Percentiles rank a stretch among this genome's conserved stretches.
These are phyloP conservation scores for Chlorospingus semifuscus DNA, from an alignment of 2,797 vertebrate genomes.

Conservation along the genomic window DNA sequence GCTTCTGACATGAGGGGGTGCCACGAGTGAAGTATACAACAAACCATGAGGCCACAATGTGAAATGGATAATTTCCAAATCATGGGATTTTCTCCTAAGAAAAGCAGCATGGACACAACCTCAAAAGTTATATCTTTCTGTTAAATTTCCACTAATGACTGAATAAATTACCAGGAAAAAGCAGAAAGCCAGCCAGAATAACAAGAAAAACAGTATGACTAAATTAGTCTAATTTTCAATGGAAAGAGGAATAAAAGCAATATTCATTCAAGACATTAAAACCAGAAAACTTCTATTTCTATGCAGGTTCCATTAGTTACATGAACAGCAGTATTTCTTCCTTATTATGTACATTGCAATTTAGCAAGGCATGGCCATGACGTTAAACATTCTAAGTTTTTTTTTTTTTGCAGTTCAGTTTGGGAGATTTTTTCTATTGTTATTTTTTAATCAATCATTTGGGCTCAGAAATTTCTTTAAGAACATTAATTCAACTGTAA, in stretches of 20 bases:
- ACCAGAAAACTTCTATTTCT: background rate
- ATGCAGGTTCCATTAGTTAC: background rate
- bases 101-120: background rate
- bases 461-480: background rate
- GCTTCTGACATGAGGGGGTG: background rate
- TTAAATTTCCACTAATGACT: background rate
- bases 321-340: background rate
- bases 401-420: background rate
- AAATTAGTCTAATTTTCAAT: background rate
- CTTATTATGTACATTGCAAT: background rate
- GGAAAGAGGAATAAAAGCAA: background rate
- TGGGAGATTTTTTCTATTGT: background rate
- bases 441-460: background rate
- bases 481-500: background rate
- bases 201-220: background rate
- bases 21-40: background rate
- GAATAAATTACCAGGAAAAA: background rate
- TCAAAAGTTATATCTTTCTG: background rate
- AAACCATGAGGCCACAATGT: background rate
- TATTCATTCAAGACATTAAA: background rate
- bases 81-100: background rate
- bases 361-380: background rate
- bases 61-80: background rate
- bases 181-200: background rate
- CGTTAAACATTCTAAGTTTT: background rate